Base-by-base conservation (phyloP, 1,140 invertebrate genomes). In the Elysia chlorotica region DNA sequence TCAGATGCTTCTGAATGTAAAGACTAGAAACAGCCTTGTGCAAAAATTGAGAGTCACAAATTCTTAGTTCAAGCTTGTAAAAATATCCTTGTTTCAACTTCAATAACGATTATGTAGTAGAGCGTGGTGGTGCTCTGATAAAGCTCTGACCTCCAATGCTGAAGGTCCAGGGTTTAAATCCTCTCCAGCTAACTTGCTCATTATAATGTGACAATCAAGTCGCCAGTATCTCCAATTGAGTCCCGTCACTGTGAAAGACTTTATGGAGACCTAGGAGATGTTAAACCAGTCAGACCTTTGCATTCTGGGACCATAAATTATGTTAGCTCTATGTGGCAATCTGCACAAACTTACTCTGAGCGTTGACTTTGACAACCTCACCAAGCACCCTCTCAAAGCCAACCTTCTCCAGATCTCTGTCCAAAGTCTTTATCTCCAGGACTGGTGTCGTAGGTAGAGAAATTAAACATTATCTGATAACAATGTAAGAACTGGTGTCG, bases 381-480 rank as follows among this genome's bases (percentile, higher is more conserved):
- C 71, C 76, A 10, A 78, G 61, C 21, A 72, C 35, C 38, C 74
- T 65, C 48, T 76, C 67, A 62, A 76, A 76, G 2, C 74, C 77
- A 21, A 72, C 69, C 28, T 71, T 74, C 41, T 75, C 69, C 28
- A 74, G 41, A 33, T 76, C 71, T n/a, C 56, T 33, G 59, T 76
- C 74, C 14, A 74, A 67, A 10, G 71, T 62, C 23, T 72, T 76
- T 6, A 78, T 61, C 66, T 65, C 63, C 30, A 76, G 35, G 23
- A 75, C 74, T 75, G 59, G n/a, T n/a, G n/a, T n/a, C n/a, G n/a
- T n/a, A n/a, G n/a, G n/a, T n/a, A n/a, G n/a, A n/a, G n/a, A n/a
- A n/a, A n/a, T n/a, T n/a, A n/a, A n/a, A n/a, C n/a, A n/a, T n/a
- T n/a, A n/a, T n/a, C n/a, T n/a, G n/a, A n/a, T 19, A 23, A 3